Evolutionary conservation across 2,888 invertebrate genomes (phyloP), one percentile per base, ranked within the genome.

Genomic region (Acanthosepion esculentum): DNA sequence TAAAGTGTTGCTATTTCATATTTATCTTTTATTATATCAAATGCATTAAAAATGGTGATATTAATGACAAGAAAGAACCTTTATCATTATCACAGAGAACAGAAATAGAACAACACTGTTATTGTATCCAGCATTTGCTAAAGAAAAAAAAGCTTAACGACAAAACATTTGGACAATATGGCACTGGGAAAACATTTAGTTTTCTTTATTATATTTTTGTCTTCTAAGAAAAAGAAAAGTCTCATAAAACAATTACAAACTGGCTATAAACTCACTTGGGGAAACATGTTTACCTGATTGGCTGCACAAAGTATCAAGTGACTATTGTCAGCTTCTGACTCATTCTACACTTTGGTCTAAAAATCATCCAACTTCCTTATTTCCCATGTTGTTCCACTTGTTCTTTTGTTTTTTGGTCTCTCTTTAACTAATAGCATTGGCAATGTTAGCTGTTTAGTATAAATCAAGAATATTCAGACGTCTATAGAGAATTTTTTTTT

Each of bases 251-350:
- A 15, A 78, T 78, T 15, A 33, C n/a, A n/a, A n/a, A 78, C 10
- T n/a, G 15, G 12, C 78, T 78, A 78, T 78, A 12, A 78, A 33
- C 18, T 78, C 78, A n/a, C 78, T 33, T 78, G n/a, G n/a, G 78
- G n/a, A 33, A 12, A 33, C n/a, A 78, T n/a, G 78, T n/a, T 78
- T 78, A 78, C 78, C 12, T 78, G 78, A 78, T 78, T 78, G n/a
- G 15, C 78, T 78, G n/a, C 78, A n/a, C n/a, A 78, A 23, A n/a
- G 33, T 78, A 78, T 78, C 78, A 33, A 78, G n/a, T 15, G n/a
- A 78, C 78, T 78, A 78, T 78, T 78, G n/a, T n/a, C 78, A n/a
- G 78, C n/a, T 78, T 78, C 78, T 78, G 78, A n/a, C n/a, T 78
- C 33, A 78, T 78, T 78, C n/a, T 78, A 78, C 78, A n/a, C 12